Conservation (phyloP, 64 coral and sea anemone genomes). For the Pachyseris speciosa region DNA sequence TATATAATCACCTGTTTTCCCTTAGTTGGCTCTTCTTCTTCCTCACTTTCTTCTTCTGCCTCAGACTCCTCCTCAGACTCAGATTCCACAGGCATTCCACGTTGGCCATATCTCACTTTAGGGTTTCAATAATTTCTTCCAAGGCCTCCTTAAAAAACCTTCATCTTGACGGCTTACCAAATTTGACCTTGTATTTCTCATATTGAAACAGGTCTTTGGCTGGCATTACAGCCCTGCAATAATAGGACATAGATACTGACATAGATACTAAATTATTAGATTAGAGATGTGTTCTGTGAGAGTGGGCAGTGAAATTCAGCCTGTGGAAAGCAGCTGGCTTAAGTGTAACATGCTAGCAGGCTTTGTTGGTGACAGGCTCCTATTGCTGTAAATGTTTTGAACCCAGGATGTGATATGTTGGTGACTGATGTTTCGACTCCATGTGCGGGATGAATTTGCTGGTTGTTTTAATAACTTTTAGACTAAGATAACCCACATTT, state of each 20-base stretch:
- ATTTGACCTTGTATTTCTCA: constrained; percentile 66
- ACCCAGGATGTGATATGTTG: constrained; percentile 23
- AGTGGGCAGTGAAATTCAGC: too few species aligned
- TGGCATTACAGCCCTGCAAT: too few species aligned
- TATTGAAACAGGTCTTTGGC: too few species aligned
- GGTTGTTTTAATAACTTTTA: constrained; percentile 25
- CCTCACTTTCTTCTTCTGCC: too few species aligned
- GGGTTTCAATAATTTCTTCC: constrained; percentile 59
- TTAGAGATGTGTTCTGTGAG: not conserved
- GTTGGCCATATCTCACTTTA: too few species aligned
- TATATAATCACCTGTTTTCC: too few species aligned
- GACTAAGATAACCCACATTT: constrained; percentile 28
- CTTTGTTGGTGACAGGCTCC: constrained; percentile 1
- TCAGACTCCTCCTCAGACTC: constrained; percentile 52
- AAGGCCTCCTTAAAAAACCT: constrained; percentile 69
- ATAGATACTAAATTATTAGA: not conserved
- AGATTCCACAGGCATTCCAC: constrained; percentile 58
- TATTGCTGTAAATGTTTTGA: constrained; percentile 5
- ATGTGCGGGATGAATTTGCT: constrained; percentile 22
- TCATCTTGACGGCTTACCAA: constrained; percentile 54
- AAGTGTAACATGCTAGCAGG: too few species aligned
- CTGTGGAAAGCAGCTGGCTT: too few species aligned
- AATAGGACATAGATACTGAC: too few species aligned
- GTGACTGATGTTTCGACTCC: constrained; percentile 19
- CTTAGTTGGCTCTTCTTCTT: too few species aligned